These are phyloP conservation scores for Brassicogethes aeneus DNA, from an alignment of 2,888 invertebrate species.

Conservation along the genomic window DNA sequence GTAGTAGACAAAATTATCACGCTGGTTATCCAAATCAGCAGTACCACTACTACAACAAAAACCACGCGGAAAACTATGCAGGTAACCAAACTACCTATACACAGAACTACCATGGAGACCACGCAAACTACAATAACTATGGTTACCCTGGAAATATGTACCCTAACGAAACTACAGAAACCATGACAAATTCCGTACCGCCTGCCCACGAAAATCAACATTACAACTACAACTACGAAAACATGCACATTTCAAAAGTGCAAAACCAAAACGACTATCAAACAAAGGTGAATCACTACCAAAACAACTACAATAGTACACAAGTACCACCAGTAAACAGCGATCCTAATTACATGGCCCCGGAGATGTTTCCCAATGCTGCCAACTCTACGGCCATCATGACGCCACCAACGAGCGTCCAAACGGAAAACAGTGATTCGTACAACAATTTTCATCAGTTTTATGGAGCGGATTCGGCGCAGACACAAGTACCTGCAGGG, in stretches of 20 bases:
- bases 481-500: constrained; percentile 41
- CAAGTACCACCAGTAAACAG: constrained; percentile 42
- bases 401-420: constrained; percentile 51
- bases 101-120: constrained; percentile 33
- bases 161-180: constrained; percentile 29
- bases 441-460: constrained; percentile 66
- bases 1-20: constrained; percentile 37
- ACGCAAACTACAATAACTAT: constrained; percentile 35
- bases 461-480: constrained; percentile 48
- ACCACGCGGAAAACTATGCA: constrained; percentile 32
- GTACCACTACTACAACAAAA: constrained; percentile 46
- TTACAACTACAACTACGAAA: constrained; percentile 33
- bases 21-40: constrained; percentile 43
- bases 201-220: constrained; percentile 27
- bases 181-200: constrained; percentile 27
- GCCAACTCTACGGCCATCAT: constrained; percentile 45
- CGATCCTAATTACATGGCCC: constrained; percentile 40
- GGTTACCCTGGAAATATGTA: constrained; percentile 34
- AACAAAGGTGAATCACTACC: constrained; percentile 46
- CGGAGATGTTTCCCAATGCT: constrained; percentile 42
- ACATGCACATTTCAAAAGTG: constrained; percentile 31
- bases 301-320: constrained; percentile 41
- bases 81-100: constrained; percentile 29
- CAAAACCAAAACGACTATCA: constrained; percentile 30
- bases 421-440: constrained; percentile 53